phyloP scores from a whole-genome alignment of 2,797 vertebrate genomes.

The Mormyrops boulengeri region DNA sequence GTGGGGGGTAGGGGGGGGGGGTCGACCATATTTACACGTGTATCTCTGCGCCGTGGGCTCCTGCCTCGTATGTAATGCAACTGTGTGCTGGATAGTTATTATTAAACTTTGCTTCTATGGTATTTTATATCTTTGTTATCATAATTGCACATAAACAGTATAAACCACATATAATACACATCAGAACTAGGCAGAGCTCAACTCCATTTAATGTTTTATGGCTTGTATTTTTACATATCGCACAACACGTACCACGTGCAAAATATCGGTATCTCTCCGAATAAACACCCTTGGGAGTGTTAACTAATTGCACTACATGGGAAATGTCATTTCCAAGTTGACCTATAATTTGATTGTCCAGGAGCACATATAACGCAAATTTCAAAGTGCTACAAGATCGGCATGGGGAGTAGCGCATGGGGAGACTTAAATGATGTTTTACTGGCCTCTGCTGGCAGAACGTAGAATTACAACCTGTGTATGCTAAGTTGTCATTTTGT shows the following conservation, averaged over 20 bases:
- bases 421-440: constrained; percentile 22
- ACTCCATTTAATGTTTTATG: background rate
- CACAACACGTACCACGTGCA: background rate
- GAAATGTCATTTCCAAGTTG: background rate
- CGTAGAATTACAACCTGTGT: constrained; percentile 9
- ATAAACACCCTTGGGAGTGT: background rate
- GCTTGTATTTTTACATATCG: background rate
- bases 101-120: background rate
- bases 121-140: background rate
- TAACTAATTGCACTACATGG: background rate
- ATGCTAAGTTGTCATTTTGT: background rate
- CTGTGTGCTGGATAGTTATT: background rate
- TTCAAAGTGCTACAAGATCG: background rate
- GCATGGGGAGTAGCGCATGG: too few species aligned
- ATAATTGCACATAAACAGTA: background rate
- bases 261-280: background rate
- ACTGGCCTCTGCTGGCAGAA: constrained; percentile 57
- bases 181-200: background rate
- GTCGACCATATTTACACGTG: background rate
- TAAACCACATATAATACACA: background rate
- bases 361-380: background rate
- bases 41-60: background rate
- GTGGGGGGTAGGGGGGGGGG: background rate
- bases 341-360: background rate
- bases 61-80: background rate